These are phyloP conservation scores for Congeria kusceri DNA, from an alignment of 2,888 invertebrate species.

Conservation along the genomic window DNA sequence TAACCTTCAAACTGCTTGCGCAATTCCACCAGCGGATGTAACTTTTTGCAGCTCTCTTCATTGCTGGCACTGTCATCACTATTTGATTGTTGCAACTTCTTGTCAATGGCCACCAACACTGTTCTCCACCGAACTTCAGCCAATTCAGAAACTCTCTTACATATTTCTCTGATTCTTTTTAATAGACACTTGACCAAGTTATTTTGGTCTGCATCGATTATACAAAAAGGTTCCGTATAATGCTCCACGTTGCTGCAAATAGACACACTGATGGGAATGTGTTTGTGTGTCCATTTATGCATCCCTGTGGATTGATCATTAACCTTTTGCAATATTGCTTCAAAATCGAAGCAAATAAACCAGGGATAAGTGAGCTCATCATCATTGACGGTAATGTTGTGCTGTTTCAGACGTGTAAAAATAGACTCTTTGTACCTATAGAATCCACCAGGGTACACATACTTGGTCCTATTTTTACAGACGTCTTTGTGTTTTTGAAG, in stretches of 20 bases:
- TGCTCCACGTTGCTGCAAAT: no score
- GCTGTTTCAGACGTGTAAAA: no score
- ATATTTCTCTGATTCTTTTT: no score
- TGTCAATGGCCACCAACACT: constrained; percentile 37
- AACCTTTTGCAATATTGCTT: no score
- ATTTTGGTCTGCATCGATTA: constrained; percentile 47
- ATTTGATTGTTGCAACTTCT: constrained; percentile 19
- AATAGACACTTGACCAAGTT: constrained; percentile 33
- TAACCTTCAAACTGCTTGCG: constrained; percentile 25
- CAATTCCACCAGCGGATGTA: constrained; percentile 20
- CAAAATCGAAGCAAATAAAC: no score
- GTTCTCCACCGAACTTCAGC: constrained; percentile 41
- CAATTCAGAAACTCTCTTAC: constrained; percentile 14
- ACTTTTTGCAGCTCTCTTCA: background rate
- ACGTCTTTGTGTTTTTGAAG: constrained; percentile 34
- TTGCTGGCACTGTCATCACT: background rate
- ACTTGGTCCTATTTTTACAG: constrained; percentile 43
- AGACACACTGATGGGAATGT: constrained; percentile 47
- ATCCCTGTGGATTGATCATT: constrained; percentile 17
- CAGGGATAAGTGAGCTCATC: no score
- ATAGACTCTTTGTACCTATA: no score
- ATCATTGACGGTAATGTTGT: no score
- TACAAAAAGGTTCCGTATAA: no score
- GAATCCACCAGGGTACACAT: no score
- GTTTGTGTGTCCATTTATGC: constrained; percentile 39